Base-by-base conservation (phyloP, 2,888 invertebrate genomes). In the Lasioglossum oenotherae region DNA sequence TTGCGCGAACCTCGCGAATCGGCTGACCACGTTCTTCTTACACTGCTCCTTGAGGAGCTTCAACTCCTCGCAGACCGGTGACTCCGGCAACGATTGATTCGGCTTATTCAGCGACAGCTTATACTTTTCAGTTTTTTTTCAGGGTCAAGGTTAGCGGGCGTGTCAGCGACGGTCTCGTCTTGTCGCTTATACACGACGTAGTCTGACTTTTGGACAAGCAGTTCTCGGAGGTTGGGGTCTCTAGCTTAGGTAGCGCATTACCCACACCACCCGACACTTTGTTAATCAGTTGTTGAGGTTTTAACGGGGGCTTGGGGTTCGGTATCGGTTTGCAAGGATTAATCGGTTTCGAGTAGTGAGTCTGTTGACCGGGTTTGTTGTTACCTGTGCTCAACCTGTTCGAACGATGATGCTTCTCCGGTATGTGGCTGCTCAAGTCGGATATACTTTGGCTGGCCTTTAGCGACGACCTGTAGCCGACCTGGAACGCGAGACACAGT, bases 371-470 rank as follows among this genome's bases (percentile, higher is more conserved):
- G 77, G 87, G 86, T 91, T 90, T 93, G 87, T 92, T 93, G 87
- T 94, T 94, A 94, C 94, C 94, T 94, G 94, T 93, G 80, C 91
- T 92, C 38, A 93, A 86, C 83, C 94, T 91, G 74, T 91, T 93
- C 75, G 93, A 92, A 67, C 94, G 94, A 80, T 94, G 94, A 86
- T 94, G 94, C 88, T 94, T 96, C 92, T 96, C 96, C 14, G 96
- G 96, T 81, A 96, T 97, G 93, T 98, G 97, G 86, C 94, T 94
- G 89, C 98, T 98, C 44, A 98, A 96, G 94, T 98, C 98, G 89
- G 97, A 97, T 85, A 98, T 98, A 84, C 98, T 98, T 94, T 98
- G 98, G 94, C 98, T 98, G 91, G 97, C 97, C 93, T 98, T 98
- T 85, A 98, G 95, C 87, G 97, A 97, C 67, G 98, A 98, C 86